A percentile compares a stretch with the other conserved stretches of the same genome.
Conservation (phyloP, 2,888 invertebrate genomes). For the Melipona bicolor region DNA sequence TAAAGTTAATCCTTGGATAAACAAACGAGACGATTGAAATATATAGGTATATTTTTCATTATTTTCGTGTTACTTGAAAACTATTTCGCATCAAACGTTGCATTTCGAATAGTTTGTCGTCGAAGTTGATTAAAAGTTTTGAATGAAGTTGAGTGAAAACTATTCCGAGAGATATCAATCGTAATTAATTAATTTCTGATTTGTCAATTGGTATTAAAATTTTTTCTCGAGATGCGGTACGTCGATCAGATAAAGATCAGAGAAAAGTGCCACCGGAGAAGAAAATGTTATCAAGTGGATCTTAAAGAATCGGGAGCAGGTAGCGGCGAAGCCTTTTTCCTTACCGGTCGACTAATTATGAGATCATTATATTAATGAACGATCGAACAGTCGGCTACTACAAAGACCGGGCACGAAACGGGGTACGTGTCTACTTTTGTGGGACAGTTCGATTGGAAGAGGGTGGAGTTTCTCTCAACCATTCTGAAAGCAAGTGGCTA, state of each 20-base stretch:
- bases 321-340: constrained; percentile 56
- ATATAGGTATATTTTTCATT: not conserved
- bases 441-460: constrained; percentile 46
- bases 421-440: constrained; percentile 53
- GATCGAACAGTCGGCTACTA: constrained; percentile 65
- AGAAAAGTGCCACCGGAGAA: constrained; percentile 34
- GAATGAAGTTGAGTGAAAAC: not conserved
- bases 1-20: not conserved
- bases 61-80: not conserved
- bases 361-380: constrained; percentile 74
- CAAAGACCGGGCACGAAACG: constrained; percentile 54
- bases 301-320: constrained; percentile 56
- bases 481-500: constrained; percentile 23
- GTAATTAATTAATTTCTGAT: not conserved
- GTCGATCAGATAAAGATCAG: not conserved
- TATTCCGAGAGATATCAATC: not conserved
- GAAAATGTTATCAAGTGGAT: constrained; percentile 48
- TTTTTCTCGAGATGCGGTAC: not conserved
- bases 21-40: not conserved
- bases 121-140: not conserved
- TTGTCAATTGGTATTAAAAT: not conserved
- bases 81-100: not conserved
- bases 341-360: constrained; percentile 65
- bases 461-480: constrained; percentile 27
- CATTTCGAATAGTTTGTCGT: not conserved